phyloP scores from a whole-genome alignment of 2,888 invertebrate species.

The Seira musarum region DNA sequence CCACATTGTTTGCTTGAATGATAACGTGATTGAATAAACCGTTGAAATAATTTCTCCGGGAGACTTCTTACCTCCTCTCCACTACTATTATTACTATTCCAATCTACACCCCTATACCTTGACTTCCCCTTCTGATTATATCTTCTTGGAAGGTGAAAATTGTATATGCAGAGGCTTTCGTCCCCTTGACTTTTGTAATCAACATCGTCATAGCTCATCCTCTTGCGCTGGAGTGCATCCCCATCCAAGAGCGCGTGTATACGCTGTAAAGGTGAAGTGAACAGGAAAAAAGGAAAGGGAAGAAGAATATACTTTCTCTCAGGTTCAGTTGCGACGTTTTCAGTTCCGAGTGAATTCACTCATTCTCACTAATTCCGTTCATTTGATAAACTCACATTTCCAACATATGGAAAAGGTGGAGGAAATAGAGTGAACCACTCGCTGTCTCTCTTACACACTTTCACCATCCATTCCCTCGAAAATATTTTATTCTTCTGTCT shows the following conservation, averaged over 20 bases:
- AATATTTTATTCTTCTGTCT: conserved; percentile 16
- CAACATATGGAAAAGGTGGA: not conserved
- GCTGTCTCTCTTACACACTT: not conserved
- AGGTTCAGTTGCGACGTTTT: not conserved
- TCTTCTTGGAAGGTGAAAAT: no score
- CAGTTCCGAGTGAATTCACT: conserved; percentile 5
- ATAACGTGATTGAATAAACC: not conserved
- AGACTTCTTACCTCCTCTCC: no score
- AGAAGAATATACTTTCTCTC: no score
- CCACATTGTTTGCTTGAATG: not conserved
- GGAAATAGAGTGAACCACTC: not conserved
- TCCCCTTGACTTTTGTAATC: no score
- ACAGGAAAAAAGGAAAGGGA: not conserved
- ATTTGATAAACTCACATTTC: not conserved
- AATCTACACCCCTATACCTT: not conserved
- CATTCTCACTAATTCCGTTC: conserved; percentile 17
- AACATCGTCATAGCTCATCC: not conserved
- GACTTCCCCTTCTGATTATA: not conserved
- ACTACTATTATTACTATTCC: no score
- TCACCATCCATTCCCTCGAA: not conserved
- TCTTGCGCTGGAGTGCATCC: no score
- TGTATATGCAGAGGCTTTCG: no score
- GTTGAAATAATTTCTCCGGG: not conserved
- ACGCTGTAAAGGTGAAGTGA: conserved; percentile 6
- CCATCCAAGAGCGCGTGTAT: no score